Evolutionary conservation across 2,797 vertebrate species (phyloP), one percentile per base, ranked within the genome.

Genomic region (Poecilia gillii): DNA sequence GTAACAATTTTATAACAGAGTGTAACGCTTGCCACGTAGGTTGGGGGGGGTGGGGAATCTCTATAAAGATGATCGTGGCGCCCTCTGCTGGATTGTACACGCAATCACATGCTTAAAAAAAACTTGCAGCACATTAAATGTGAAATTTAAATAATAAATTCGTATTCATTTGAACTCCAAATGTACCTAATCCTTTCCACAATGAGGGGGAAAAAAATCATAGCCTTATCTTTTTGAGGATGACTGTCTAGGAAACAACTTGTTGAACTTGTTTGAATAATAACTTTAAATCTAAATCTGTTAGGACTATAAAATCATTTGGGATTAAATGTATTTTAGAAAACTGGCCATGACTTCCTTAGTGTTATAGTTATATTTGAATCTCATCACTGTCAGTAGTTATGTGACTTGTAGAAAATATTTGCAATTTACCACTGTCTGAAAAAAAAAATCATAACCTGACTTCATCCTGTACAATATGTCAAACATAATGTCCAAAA

Each of bases 81-180:
- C 90, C 0, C 86, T 91, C 93, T 93, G 79, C 0, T 93, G 91
- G 91, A 78, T 62, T 0, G n/a, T 7, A 75, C 3, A 0, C 51
- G 76, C 5, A 87, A 85, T n/a, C 16, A 89, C 88, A 90, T 0
- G 12, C 64, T 2, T 49, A 4, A 75, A 53, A 53, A 49, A 53
- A 46, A 8, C 6, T 18, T 51, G 11, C n/a, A 46, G 18, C 31
- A 3, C 5, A 49, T 33, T 14, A 51, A 28, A 23, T 1, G 36
- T 39, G 8, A 41, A 68, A 41, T 68, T 41, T 8, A 9, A 41
- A 68, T 9, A 0, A 41, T 1, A 39, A 39, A 66, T 23, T 66
- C 8, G 33, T 20, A 4, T 25, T 41, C 33, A 66, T 39, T 66
- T 39, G 16, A 25, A 41, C 3, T 23, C 33, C 39, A 25, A 41